These are phyloP conservation scores for Dasyprocta punctata DNA, from an alignment of 2,113 vertebrate genomes.

Conservation along the genomic window DNA sequence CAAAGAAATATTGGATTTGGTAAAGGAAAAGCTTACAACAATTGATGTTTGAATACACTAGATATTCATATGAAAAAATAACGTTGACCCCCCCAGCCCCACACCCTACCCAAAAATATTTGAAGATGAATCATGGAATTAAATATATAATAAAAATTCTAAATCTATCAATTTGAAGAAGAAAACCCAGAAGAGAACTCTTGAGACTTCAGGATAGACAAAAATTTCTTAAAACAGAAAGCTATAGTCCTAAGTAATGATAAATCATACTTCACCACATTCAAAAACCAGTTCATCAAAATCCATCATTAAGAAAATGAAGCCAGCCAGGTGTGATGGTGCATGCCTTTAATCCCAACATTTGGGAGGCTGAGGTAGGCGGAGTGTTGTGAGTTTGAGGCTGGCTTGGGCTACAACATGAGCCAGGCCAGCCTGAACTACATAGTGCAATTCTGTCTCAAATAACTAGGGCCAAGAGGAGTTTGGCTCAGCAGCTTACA, in stretches of 20 bases:
- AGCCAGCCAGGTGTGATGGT: too few species aligned
- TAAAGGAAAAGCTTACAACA: slow-evolving; percentile 16
- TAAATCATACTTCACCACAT: not conserved
- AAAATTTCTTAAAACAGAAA: not conserved
- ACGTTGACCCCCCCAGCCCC: not conserved
- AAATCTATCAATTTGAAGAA: not conserved
- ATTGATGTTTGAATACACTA: not conserved
- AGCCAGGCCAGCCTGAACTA: too few species aligned
- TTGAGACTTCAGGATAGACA: not conserved
- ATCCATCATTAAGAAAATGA: not conserved
- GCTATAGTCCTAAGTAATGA: not conserved
- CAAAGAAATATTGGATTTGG: not conserved
- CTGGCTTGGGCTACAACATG: too few species aligned
- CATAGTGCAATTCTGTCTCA: too few species aligned
- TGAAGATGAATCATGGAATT: not conserved
- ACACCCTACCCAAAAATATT: not conserved
- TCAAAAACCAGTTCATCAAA: not conserved
- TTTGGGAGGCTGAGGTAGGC: too few species aligned
- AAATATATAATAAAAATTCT: not conserved
- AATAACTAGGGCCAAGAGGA: too few species aligned
- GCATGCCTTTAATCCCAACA: too few species aligned
- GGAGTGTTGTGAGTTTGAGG: too few species aligned
- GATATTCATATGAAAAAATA: not conserved
- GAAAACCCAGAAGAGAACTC: not conserved
- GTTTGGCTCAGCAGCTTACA: too few species aligned